phyloP scores from a whole-genome alignment of 1,140 invertebrate species.

The Thaumatotibia leucotreta region DNA sequence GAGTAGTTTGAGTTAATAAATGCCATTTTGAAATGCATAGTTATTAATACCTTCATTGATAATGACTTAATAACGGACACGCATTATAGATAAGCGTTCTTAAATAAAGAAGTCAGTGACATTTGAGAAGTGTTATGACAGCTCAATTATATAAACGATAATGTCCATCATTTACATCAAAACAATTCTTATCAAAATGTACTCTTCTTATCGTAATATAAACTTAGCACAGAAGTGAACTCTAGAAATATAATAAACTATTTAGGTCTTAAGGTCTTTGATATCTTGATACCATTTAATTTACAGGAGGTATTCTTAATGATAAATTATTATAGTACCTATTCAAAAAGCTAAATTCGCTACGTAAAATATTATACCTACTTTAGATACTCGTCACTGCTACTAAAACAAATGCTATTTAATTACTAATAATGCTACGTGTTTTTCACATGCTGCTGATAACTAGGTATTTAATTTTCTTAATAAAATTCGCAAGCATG shows the following conservation, averaged over 20 bases:
- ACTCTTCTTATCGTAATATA: too few species aligned
- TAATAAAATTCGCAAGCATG: too few species aligned
- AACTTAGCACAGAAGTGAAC: background rate
- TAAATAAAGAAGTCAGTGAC: background rate
- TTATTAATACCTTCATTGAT: background rate
- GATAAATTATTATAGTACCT: background rate
- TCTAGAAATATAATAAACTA: background rate
- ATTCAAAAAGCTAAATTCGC: background rate
- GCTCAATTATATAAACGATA: background rate
- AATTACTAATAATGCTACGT: background rate
- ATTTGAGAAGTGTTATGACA: background rate
- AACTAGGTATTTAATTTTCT: too few species aligned
- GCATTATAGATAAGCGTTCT: background rate
- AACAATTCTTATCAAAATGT: background rate
- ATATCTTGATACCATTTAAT: too few species aligned
- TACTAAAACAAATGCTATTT: background rate
- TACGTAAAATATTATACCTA: background rate
- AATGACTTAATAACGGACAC: background rate
- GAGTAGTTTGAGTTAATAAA: too few species aligned
- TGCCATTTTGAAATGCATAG: too few species aligned
- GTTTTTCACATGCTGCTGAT: too few species aligned
- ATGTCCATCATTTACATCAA: background rate
- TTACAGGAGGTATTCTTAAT: too few species aligned
- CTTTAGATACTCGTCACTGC: background rate
- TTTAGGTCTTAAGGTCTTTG: background rate